phyloP scores from a whole-genome alignment of 2,888 invertebrate species.

The Macropis europaea region DNA sequence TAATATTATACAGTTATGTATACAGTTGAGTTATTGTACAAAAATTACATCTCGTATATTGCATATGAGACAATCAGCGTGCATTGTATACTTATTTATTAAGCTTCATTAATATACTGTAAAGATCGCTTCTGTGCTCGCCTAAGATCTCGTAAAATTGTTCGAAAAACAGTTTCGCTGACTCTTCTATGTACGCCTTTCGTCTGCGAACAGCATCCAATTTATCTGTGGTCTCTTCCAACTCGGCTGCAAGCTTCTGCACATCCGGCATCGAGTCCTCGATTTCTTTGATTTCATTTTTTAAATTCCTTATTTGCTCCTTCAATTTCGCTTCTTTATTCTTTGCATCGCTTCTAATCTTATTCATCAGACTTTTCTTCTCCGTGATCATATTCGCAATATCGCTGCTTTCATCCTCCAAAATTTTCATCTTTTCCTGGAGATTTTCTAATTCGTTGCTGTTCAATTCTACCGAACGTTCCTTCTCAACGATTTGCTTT shows the following conservation, averaged over 20 bases:
- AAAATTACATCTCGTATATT: constrained; percentile 1
- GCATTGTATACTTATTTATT: constrained; percentile 6
- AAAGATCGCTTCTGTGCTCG: constrained; percentile 58
- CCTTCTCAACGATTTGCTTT: constrained; percentile 33
- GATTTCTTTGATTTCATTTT: constrained; percentile 55
- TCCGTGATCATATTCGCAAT: constrained; percentile 56
- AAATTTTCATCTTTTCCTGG: constrained; percentile 50
- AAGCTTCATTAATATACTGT: constrained; percentile 19
- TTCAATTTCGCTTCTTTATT: constrained; percentile 60
- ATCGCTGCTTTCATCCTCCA: constrained; percentile 53
- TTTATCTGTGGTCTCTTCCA: constrained; percentile 66
- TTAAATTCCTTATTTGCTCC: constrained; percentile 63
- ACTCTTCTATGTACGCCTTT: constrained; percentile 57
- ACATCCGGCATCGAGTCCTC: constrained; percentile 50
- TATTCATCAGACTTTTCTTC: constrained; percentile 55
- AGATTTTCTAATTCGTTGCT: constrained; percentile 54
- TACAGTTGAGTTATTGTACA: neutral
- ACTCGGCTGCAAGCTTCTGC: constrained; percentile 45
- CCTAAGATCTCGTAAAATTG: constrained; percentile 62
- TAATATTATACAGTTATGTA: neutral
- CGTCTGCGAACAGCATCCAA: constrained; percentile 62
- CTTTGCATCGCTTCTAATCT: constrained; percentile 52
- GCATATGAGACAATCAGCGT: neutral
- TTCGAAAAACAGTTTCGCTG: constrained; percentile 64
- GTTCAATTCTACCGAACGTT: constrained; percentile 37